phyloP scores from a whole-genome alignment of 1,140 invertebrate species.

The Leptoteleia sp. region DNA sequence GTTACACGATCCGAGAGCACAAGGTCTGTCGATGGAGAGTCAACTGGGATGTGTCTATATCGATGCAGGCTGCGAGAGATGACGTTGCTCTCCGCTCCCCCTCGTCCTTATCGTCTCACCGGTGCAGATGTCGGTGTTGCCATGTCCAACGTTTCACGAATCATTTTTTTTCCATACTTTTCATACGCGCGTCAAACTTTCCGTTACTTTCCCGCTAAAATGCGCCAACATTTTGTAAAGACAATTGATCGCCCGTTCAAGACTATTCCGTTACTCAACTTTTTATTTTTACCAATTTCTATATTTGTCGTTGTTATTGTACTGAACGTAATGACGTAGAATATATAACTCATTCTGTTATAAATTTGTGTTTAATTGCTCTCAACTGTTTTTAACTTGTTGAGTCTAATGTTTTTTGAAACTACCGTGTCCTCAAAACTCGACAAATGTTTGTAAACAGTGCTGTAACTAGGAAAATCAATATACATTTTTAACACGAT shows the following conservation, averaged over 20 bases:
- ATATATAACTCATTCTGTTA: too few relatives aligned
- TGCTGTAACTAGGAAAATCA: too few relatives aligned
- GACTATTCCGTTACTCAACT: too few relatives aligned
- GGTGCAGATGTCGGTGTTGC: conserved; percentile 66
- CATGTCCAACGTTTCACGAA: conserved; percentile 58
- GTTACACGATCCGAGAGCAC: conserved; percentile 64
- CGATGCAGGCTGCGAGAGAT: conserved; percentile 67
- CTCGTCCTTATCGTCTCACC: conserved; percentile 55
- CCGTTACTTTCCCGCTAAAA: conserved; percentile 16
- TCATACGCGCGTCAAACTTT: conserved; percentile 16
- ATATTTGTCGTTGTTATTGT: background rate
- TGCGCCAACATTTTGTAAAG: background rate
- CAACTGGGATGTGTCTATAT: conserved; percentile 63
- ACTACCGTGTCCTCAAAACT: too few relatives aligned
- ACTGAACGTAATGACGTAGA: too few relatives aligned
- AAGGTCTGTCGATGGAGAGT: conserved; percentile 68
- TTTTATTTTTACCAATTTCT: too few relatives aligned
- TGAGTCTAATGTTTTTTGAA: background rate
- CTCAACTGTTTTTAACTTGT: background rate
- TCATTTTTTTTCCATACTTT: conserved; percentile 35
- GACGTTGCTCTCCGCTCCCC: conserved; percentile 55
- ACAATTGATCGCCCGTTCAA: too few relatives aligned
- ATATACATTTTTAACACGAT: background rate
- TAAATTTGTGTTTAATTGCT: too few relatives aligned
- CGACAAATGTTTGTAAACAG: too few relatives aligned